Evolutionary conservation across 1,140 invertebrate species (phyloP).

Genomic region (Aphelinus certus): DNA sequence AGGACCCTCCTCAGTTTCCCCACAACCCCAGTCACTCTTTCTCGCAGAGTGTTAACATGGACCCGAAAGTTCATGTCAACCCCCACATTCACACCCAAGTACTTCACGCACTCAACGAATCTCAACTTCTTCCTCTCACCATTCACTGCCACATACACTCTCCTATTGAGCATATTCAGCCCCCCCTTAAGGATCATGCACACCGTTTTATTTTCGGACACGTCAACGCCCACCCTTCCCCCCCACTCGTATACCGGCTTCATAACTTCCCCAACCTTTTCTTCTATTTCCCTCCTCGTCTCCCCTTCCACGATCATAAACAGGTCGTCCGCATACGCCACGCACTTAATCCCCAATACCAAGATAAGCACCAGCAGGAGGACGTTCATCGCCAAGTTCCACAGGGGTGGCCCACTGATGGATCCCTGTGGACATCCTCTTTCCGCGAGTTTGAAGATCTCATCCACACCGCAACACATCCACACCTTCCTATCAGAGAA

Average conservation of each 20-base stretch:
- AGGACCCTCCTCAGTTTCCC: not conserved
- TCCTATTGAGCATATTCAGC: not conserved
- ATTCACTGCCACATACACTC: not conserved
- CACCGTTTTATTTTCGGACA: not conserved
- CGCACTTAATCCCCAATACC: not conserved
- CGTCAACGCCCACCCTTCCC: not conserved
- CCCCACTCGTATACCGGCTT: not conserved
- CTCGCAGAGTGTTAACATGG: not conserved
- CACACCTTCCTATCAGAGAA: slow-evolving; percentile 1
- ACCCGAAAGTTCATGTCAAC: not conserved
- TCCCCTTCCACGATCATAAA: not conserved
- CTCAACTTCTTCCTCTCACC: not conserved
- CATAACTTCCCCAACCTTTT: not conserved
- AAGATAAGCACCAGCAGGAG: not conserved
- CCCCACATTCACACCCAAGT: too few relatives aligned
- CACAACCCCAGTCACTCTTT: too few relatives aligned
- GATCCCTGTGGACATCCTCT: slow-evolving; percentile 5
- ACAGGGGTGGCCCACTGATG: not conserved
- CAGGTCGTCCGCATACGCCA: not conserved
- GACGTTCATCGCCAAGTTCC: slow-evolving; percentile 4
- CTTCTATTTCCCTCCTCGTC: not conserved
- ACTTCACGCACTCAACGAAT: not conserved
- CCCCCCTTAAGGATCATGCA: not conserved
- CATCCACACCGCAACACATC: not conserved
- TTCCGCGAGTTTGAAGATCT: not conserved